Evolutionary conservation across 1,140 invertebrate species (phyloP).

Genomic region (Nasonia longicornis): DNA sequence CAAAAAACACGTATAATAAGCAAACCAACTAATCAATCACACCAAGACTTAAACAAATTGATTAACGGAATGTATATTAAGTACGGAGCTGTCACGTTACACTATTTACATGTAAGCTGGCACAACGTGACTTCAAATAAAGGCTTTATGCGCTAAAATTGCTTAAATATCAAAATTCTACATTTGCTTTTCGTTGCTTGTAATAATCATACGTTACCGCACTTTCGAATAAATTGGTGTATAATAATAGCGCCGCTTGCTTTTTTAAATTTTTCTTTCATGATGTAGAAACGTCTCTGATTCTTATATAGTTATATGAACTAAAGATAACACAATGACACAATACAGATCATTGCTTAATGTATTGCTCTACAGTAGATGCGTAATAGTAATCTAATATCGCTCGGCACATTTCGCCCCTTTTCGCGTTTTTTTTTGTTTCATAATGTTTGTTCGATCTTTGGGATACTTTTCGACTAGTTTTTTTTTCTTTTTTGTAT

Average conservation of each 20-base stretch:
- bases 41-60: constrained; percentile 41
- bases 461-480: constrained; percentile 9
- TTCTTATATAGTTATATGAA: neutral
- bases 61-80: constrained; percentile 24
- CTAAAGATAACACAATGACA: neutral
- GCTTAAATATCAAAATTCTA: constrained; percentile 20
- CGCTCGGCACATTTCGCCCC: constrained; percentile 19
- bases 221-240: constrained; percentile 46
- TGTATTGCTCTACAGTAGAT: constrained; percentile 22
- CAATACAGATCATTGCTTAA: neutral
- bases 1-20: neutral
- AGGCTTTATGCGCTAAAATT: constrained; percentile 9
- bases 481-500: constrained; percentile 21
- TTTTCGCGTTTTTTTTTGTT: constrained; percentile 4
- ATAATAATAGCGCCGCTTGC: neutral
- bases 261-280: neutral
- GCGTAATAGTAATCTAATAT: constrained; percentile 10
- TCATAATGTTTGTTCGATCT: neutral
- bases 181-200: constrained; percentile 46
- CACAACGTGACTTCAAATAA: constrained; percentile 12
- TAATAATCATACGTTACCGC: constrained; percentile 46
- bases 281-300: neutral
- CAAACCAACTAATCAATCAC: constrained; percentile 30
- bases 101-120: constrained; percentile 26
- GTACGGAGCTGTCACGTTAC: neutral